Base-by-base conservation (phyloP, 2,888 invertebrate genomes). In the Drosophila kanekoi region DNA sequence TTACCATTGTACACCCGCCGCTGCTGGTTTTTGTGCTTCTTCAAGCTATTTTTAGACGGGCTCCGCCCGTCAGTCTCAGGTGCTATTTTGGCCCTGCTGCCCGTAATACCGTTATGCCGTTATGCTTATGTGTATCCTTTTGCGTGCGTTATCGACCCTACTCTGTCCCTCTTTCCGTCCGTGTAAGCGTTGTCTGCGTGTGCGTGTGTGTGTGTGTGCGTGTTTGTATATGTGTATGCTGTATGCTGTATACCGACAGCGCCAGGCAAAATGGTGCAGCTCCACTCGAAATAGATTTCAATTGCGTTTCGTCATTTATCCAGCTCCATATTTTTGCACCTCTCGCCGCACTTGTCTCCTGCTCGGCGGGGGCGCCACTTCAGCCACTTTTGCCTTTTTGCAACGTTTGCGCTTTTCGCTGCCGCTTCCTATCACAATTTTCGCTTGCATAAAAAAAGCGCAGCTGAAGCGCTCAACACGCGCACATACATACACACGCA, bases 1-100 rank as follows among this genome's bases (percentile, higher is more conserved):
- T 93, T 91, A 93, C 92, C 92, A 90, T 92, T 89, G 88, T 90
- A 64, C 58, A 69, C 63, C 54, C 45, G 51, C 59, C 47, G 38
- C 48, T 65, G 54, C 38, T 72, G 56, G 40, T 48, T 18, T 41
- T 56, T 18, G 49, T 41, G 65, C 63, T 63, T 43, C 66, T 65
- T 54, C 45, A 41, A 68, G 72, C 75, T 71, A 73, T 75, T 73
- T 72, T 66, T 70, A 75, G 43, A 49, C 53, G 58, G 48, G 35
- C 45, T 28, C 28, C 45, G 33, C 33, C 40, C 45, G 66, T 49
- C 63, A 20, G 38, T 14, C 11, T 43, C 41, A n/a, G 66, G 14
- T 62, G 66, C 72, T 77, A 54, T 61, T 72, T 64, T 57, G 38
- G 44, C 59, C 63, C 43, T 16, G 28, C 51, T 38, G 13, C 37